Base-by-base conservation (phyloP, 2,797 vertebrate species). In the Sphenodon punctatus region DNA sequence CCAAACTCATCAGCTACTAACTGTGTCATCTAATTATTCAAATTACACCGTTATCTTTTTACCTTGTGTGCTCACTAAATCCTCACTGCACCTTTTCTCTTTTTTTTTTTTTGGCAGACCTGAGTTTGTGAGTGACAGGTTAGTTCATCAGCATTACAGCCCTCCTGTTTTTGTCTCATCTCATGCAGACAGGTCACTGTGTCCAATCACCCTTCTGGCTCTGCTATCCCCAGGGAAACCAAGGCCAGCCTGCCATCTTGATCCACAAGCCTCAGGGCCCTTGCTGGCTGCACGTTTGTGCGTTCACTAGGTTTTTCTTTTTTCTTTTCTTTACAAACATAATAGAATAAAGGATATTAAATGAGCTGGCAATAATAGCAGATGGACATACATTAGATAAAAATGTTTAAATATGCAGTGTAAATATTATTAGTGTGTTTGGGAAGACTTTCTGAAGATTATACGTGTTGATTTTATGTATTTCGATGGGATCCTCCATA, bases 141-240 rank as follows among this genome's bases (percentile, higher is more conserved):
- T 93, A 93, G 91, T 95, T 95, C 93, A 95, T 96, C 93, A 94
- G 92, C 89, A 92, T 95, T 96, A 94, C 92, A 95, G 92, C 87
- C 89, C 92, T 96, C 93, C 89, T 94, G 89, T 92, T 95, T 94
- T 92, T 90, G 82, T 94, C 90, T 93, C 90, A 89, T 95, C 89
- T 95, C 88, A 89, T 90, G 86, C 89, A 94, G 94, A 94, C 69
- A 82, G 95, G 95, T 96, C 94, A 94, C 92, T 58, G 84, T 94
- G 92, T 94, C 92, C 93, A 96, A 94, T 94, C 90, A 86, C 94
- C 93, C 92, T 95, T 90, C 92, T 94, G 91, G 90, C 92, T 93
- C 67, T 87, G 78, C 81, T 75, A 10, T 94, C 93, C 93, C 93
- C 73, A 1, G 92, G 91, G 95, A 91, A 94, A 82, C 70, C 86